Conservation (phyloP, 1,140 invertebrate species). For the Zaprionus taronus region DNA sequence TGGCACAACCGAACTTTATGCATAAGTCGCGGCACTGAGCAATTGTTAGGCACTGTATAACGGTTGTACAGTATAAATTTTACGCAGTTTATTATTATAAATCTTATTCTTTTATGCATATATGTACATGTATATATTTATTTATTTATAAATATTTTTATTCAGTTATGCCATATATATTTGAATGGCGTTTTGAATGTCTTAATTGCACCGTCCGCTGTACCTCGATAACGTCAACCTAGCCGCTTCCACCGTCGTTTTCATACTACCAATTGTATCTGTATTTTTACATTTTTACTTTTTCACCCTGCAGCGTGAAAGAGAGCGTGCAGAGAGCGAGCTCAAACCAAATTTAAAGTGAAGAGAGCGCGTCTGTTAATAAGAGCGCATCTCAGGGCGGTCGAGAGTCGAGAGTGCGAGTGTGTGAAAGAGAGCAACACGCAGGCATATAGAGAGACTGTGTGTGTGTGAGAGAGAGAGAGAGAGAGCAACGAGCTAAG, state of each 20-base stretch:
- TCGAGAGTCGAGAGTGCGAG: neutral
- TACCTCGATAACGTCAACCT: conserved; percentile 54
- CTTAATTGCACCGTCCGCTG: conserved; percentile 21
- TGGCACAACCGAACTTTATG: too few relatives aligned
- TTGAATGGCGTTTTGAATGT: neutral
- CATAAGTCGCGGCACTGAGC: too few relatives aligned
- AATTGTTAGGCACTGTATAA: too few relatives aligned
- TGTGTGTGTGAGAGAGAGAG: conserved; percentile 8
- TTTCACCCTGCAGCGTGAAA: conserved; percentile 25
- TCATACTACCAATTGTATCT: conserved; percentile 50
- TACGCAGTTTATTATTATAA: too few relatives aligned
- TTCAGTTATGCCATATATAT: neutral
- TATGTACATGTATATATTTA: too few relatives aligned
- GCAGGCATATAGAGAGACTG: neutral
- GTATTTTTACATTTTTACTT: conserved; percentile 39
- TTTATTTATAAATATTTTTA: neutral
- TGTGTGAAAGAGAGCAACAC: conserved; percentile 1
- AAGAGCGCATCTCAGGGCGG: neutral
- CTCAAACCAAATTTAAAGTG: neutral
- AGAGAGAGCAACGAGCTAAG: conserved; percentile 9
- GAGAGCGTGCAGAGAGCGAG: neutral
- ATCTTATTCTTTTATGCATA: too few relatives aligned
- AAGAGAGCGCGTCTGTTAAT: neutral
- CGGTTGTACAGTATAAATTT: too few relatives aligned
- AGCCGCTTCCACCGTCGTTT: conserved; percentile 55